These are phyloP conservation scores for Cyclina sinensis DNA, from an alignment of 1,140 invertebrate genomes.

Conservation along the genomic window DNA sequence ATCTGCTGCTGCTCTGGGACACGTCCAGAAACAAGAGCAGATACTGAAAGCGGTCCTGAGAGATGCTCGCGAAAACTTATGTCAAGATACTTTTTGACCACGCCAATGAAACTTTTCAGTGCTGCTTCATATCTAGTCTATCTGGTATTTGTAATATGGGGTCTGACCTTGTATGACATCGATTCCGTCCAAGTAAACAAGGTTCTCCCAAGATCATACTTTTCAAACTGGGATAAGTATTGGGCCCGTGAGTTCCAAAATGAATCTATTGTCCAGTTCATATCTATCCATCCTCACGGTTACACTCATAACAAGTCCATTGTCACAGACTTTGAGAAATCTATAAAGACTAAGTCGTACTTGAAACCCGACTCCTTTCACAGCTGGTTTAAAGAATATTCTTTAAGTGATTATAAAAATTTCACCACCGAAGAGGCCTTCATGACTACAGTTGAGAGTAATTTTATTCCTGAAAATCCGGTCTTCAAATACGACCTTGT, in stretches of 20 bases:
- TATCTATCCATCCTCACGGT: slow-evolving; percentile 16
- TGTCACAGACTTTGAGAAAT: slow-evolving; percentile 23
- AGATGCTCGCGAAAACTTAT: not conserved
- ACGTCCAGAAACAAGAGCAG: slow-evolving; percentile 3
- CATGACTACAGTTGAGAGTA: not conserved
- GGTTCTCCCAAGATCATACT: slow-evolving; percentile 19
- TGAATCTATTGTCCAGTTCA: slow-evolving; percentile 19
- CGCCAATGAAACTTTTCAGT: slow-evolving; percentile 11
- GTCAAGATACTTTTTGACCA: slow-evolving; percentile 10
- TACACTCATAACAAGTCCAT: slow-evolving; percentile 16
- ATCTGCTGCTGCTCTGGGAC: slow-evolving; percentile 49
- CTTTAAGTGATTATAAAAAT: not conserved
- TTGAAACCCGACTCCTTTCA: not conserved
- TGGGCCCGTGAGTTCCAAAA: slow-evolving; percentile 32
- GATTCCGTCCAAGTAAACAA: slow-evolving; percentile 28
- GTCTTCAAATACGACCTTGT: slow-evolving; percentile 34
- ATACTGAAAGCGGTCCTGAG: slow-evolving; percentile 11
- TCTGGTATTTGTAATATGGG: slow-evolving; percentile 36
- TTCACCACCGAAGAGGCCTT: not conserved
- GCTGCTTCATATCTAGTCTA: not conserved
- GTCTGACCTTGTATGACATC: slow-evolving; percentile 9
- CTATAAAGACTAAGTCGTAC: not conserved
- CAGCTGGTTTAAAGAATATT: slow-evolving; percentile 30
- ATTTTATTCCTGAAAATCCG: not conserved
- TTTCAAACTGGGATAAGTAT: slow-evolving; percentile 27